Percentiles rank a stretch among this genome's conserved stretches.
These are phyloP conservation scores for Thyatira batis DNA, from an alignment of 2,888 invertebrate genomes.

Conservation along the genomic window DNA sequence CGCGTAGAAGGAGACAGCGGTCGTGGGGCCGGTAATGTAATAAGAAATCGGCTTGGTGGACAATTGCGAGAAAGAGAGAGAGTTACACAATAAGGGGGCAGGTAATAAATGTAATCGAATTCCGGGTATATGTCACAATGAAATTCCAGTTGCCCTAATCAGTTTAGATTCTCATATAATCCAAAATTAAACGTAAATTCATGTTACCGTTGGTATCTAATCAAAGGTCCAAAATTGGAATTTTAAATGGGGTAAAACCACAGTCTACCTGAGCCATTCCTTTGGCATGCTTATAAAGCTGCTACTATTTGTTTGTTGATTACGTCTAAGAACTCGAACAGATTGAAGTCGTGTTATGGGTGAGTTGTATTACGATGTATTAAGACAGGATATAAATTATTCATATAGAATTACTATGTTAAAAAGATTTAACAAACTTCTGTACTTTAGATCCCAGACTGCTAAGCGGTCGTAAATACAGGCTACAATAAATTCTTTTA, in stretches of 20 bases:
- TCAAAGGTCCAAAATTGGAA: conserved; percentile 55
- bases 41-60: no score
- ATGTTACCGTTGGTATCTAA: conserved; percentile 29
- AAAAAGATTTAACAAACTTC: no score
- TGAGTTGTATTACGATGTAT: not conserved
- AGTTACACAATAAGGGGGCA: not conserved
- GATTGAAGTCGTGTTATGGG: not conserved
- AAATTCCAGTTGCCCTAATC: not conserved
- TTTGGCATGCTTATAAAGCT: conserved; percentile 28
- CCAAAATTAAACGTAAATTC: conserved; percentile 17
- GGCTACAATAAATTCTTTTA: no score
- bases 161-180: conserved; percentile 5
- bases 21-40: no score
- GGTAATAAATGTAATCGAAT: not conserved
- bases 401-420: no score
- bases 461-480: no score
- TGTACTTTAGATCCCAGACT: no score
- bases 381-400: no score
- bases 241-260: conserved; percentile 55
- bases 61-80: no score
- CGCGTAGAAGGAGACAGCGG: no score
- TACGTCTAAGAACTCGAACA: conserved; percentile 4
- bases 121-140: not conserved
- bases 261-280: conserved; percentile 39
- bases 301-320: conserved; percentile 21